These are phyloP conservation scores for Litoditis marina DNA, from an alignment of 2,888 invertebrate species.

Conservation along the genomic window DNA sequence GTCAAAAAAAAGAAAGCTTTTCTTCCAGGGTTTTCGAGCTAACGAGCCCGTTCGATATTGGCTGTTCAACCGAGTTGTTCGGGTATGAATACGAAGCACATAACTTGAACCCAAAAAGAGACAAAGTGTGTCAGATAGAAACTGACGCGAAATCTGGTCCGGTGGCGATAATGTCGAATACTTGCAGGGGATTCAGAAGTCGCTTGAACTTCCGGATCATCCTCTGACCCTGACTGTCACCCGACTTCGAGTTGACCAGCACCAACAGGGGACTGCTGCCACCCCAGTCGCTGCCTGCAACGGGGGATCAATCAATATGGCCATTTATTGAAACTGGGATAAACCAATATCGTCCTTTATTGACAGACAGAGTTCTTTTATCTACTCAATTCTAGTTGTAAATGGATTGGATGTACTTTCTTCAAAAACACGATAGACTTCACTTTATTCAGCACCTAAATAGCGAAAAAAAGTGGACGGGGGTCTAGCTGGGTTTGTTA, in stretches of 20 bases:
- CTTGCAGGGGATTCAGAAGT: constrained; percentile 91
- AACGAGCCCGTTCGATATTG: too few species aligned
- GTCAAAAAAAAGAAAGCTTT: too few species aligned
- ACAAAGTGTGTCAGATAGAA: not conserved
- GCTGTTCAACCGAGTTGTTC: too few species aligned
- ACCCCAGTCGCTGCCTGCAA: constrained; percentile 28
- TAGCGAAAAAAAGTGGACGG: too few species aligned
- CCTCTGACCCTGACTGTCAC: constrained; percentile 94
- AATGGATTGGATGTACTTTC: not conserved
- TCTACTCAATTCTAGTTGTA: not conserved
- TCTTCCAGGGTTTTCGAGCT: too few species aligned
- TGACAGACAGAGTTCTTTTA: not conserved
- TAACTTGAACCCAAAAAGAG: too few species aligned
- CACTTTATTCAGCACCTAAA: not conserved
- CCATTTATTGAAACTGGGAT: not conserved
- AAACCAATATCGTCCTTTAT: not conserved
- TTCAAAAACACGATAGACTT: not conserved
- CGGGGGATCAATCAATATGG: constrained; percentile 6
- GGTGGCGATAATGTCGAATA: constrained; percentile 88
- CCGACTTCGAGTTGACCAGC: constrained; percentile 95
- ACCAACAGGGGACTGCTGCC: constrained; percentile 76
- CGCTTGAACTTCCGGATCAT: constrained; percentile 87
- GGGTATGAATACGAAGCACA: too few species aligned
- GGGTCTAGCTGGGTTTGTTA: too few species aligned
- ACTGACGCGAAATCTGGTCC: constrained; percentile 78